These are phyloP conservation scores for Euzophera pinguis DNA, from an alignment of 2,888 invertebrate genomes.

Conservation along the genomic window DNA sequence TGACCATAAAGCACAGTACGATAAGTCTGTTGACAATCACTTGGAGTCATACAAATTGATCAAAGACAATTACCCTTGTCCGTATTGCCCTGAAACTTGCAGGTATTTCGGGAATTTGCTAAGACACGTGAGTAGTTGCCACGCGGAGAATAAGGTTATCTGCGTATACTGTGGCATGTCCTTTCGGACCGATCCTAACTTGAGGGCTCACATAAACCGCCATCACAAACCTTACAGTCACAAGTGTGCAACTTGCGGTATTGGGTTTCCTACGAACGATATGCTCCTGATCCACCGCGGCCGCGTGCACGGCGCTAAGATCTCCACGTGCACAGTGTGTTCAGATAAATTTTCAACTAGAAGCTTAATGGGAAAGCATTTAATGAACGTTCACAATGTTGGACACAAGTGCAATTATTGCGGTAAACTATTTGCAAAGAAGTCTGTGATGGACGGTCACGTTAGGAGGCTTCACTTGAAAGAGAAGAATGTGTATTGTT, in stretches of 20 bases:
- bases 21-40: conserved; percentile 37
- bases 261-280: conserved; percentile 36
- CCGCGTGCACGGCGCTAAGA: conserved; percentile 44
- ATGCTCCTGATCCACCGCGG: conserved; percentile 49
- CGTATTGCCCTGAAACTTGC: conserved; percentile 43
- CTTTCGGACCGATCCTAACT: conserved; percentile 50
- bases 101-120: conserved; percentile 51
- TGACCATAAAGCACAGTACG: conserved; percentile 43
- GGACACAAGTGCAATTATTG: conserved; percentile 58
- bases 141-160: conserved; percentile 51
- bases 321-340: conserved; percentile 46
- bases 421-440: conserved; percentile 48
- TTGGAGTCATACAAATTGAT: conserved; percentile 48
- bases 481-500: conserved; percentile 58
- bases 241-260: conserved; percentile 44
- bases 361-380: conserved; percentile 50
- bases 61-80: conserved; percentile 51
- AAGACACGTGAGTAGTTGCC: conserved; percentile 47
- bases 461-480: conserved; percentile 53
- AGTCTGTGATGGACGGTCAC: conserved; percentile 56
- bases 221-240: conserved; percentile 40
- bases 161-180: conserved; percentile 49
- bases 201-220: conserved; percentile 49
- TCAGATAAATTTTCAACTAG: conserved; percentile 50
- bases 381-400: conserved; percentile 41